Evolutionary conservation across 1,140 invertebrate species (phyloP).

Genomic region (Papilio xuthus): DNA sequence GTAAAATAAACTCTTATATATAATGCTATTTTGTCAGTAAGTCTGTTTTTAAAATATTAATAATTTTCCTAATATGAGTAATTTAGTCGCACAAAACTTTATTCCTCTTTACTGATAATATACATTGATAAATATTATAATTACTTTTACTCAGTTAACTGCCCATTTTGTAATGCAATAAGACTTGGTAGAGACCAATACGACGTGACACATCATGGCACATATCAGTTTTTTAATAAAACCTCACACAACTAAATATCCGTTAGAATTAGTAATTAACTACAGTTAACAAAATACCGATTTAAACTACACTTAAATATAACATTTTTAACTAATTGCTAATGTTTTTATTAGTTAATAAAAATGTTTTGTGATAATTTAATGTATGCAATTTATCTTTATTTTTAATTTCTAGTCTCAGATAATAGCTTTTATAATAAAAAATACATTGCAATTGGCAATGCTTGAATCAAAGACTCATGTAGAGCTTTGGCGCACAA

Average conservation of each 20-base stretch:
- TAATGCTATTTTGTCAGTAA: not conserved
- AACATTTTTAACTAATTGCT: conserved; percentile 3
- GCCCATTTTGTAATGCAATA: conserved; percentile 47
- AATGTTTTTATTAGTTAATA: not conserved
- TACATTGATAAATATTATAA: not conserved
- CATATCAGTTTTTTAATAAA: conserved; percentile 74
- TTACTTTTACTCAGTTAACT: conserved; percentile 42
- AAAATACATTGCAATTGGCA: conserved; percentile 39
- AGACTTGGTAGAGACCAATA: conserved; percentile 66
- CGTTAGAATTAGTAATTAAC: conserved; percentile 29
- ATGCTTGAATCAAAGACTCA: conserved; percentile 67
- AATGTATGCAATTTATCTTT: conserved; percentile 14
- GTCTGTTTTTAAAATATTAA: not conserved
- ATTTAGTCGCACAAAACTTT: conserved; percentile 14
- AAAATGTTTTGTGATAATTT: not conserved
- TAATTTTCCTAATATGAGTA: conserved; percentile 9
- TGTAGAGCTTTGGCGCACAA: conserved; percentile 79
- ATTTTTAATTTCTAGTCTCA: conserved; percentile 30
- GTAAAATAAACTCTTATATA: not conserved
- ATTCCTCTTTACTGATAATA: not conserved
- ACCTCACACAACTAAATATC: conserved; percentile 49
- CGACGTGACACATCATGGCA: conserved; percentile 78
- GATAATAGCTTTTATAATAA: conserved; percentile 27
- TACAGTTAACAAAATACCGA: not conserved
- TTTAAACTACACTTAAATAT: not conserved